These are phyloP conservation scores for Apodemia hepburni DNA, from an alignment of 2,888 invertebrate species.

Conservation along the genomic window DNA sequence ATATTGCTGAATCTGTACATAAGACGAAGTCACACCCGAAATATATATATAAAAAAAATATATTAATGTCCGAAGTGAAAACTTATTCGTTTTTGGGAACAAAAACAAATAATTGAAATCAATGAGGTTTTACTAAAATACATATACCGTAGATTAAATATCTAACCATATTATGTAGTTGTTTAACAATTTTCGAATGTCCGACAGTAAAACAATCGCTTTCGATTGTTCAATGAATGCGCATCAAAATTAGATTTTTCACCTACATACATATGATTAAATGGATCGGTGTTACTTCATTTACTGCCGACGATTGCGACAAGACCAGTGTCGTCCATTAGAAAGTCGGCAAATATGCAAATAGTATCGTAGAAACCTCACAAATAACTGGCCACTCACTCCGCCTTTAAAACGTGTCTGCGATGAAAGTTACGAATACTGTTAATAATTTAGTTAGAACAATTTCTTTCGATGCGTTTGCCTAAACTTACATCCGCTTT, in stretches of 20 bases:
- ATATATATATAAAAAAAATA: too few species aligned
- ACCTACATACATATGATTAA: constrained; percentile 56
- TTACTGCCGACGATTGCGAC: constrained; percentile 71
- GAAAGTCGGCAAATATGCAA: constrained; percentile 80
- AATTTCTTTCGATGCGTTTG: constrained; percentile 57
- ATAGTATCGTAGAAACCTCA: constrained; percentile 80
- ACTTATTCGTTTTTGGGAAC: too few species aligned
- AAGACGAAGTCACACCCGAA: too few species aligned
- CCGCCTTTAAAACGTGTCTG: constrained; percentile 73
- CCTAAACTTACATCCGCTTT: constrained; percentile 37
- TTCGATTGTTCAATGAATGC: constrained; percentile 15
- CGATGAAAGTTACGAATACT: constrained; percentile 78
- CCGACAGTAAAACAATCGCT: constrained; percentile 7
- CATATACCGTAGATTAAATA: not conserved
- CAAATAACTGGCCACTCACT: constrained; percentile 79
- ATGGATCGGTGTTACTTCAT: constrained; percentile 75
- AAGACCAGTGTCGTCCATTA: constrained; percentile 78
- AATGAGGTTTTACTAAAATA: not conserved
- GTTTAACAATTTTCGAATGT: not conserved
- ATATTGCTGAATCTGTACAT: too few species aligned
- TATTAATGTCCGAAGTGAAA: too few species aligned
- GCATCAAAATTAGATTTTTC: constrained; percentile 16
- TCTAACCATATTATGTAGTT: not conserved
- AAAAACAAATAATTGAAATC: too few species aligned
- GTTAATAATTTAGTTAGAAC: constrained; percentile 73